phyloP scores from a whole-genome alignment of 2,113 vertebrate species.

The Siphamia tubifer region DNA sequence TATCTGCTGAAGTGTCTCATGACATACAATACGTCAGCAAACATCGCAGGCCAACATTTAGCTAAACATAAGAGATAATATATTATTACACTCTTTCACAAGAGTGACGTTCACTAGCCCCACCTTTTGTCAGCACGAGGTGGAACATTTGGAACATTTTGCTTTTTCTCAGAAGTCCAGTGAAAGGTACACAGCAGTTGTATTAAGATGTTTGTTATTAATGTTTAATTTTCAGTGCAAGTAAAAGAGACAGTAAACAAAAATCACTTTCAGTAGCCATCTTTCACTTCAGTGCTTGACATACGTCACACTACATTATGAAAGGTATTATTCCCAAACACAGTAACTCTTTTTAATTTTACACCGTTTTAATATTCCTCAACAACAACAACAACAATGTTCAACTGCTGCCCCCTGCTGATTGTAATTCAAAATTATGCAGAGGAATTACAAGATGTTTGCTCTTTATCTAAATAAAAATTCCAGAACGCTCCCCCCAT shows the following conservation, averaged over 20 bases:
- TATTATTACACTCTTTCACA: slow-evolving; percentile 73
- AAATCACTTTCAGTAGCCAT: neutral
- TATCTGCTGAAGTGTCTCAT: slow-evolving; percentile 6
- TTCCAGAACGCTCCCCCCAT: too few relatives aligned
- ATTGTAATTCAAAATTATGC: neutral
- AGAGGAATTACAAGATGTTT: too few relatives aligned
- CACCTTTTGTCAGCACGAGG: neutral
- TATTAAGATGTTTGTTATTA: neutral
- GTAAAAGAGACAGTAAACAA: neutral
- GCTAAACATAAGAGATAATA: slow-evolving; percentile 40
- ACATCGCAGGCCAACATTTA: slow-evolving; percentile 21
- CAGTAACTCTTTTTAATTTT: neutral
- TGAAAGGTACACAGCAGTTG: neutral
- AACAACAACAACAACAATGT: neutral
- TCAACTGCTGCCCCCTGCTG: slow-evolving; percentile 26
- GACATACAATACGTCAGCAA: slow-evolving; percentile 31
- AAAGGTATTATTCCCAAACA: neutral
- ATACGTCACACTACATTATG: neutral
- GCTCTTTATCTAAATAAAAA: too few relatives aligned
- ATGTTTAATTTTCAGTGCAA: neutral
- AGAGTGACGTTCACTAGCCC: slow-evolving; percentile 7
- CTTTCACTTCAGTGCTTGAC: too few relatives aligned
- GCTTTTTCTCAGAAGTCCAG: neutral
- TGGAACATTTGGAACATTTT: neutral
- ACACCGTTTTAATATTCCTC: neutral